Conservation (phyloP, 2,797 vertebrate species). For the Pangasius macronema region DNA sequence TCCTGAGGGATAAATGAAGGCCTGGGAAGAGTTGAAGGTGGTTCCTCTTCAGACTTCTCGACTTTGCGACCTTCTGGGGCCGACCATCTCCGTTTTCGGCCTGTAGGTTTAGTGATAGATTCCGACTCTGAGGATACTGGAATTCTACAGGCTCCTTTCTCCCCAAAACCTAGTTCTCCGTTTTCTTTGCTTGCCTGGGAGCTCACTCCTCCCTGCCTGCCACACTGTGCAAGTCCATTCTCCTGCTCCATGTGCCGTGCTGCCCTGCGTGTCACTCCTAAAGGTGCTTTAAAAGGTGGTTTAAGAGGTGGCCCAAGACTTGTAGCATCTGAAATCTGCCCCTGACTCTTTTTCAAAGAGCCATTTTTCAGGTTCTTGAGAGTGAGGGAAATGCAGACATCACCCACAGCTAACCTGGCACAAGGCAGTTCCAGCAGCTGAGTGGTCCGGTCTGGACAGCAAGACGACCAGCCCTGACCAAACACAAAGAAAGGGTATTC, state of each 20-base stretch:
- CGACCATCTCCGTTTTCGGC: conserved; percentile 97
- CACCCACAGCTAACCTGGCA: conserved; percentile 95
- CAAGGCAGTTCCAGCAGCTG: conserved; percentile 96
- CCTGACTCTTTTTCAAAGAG: conserved; percentile 91
- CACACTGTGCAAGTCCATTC: conserved; percentile 87
- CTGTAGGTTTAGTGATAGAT: conserved; percentile 71
- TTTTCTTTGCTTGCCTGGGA: conserved; percentile 83
- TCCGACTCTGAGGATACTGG: conserved; percentile 76
- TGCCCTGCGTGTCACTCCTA: conserved; percentile 53
- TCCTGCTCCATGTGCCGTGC: conserved; percentile 86
- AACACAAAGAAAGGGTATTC: conserved; percentile 99
- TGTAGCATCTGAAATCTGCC: conserved; percentile 76
- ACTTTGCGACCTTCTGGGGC: conserved; percentile 95
- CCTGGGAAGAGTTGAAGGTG: conserved; percentile 92
- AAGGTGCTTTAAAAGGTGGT: conserved; percentile 77
- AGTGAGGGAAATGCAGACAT: conserved; percentile 98
- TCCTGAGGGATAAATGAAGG: conserved; percentile 96
- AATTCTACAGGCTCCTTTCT: conserved; percentile 77
- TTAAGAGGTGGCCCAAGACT: conserved; percentile 82
- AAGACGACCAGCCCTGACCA: conserved; percentile 99
- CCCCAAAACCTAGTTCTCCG: conserved; percentile 85
- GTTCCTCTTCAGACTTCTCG: conserved; percentile 92
- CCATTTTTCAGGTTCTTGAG: conserved; percentile 97
- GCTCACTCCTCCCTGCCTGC: conserved; percentile 58
- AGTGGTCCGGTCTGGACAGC: conserved; percentile 95